Evolutionary conservation across 2,797 vertebrate species (phyloP).

Genomic region (Etheostoma nigrum): DNA sequence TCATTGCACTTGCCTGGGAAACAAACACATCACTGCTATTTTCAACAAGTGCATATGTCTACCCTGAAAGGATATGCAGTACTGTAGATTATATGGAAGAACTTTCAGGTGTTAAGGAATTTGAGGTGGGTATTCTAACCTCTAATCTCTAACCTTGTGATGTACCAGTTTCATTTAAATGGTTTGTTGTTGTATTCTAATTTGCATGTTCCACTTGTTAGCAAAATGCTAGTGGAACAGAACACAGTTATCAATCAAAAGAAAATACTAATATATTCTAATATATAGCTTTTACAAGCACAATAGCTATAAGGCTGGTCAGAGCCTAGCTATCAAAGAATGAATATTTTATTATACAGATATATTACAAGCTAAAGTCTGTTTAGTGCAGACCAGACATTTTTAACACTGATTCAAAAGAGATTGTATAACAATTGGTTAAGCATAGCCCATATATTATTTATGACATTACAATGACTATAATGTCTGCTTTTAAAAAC

Average conservation of each 20-base stretch:
- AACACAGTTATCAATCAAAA: background rate
- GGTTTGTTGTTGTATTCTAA: background rate
- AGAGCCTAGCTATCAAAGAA: background rate
- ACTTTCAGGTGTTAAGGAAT: slow-evolving; percentile 3
- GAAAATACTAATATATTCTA: background rate
- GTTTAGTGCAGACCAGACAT: too few relatives aligned
- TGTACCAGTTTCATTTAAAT: background rate
- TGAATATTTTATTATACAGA: too few relatives aligned
- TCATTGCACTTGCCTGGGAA: slow-evolving; percentile 70
- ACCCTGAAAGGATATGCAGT: background rate
- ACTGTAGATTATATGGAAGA: slow-evolving; percentile 6
- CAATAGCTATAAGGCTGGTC: background rate
- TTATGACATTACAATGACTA: too few relatives aligned
- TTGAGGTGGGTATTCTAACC: background rate
- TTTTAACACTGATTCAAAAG: too few relatives aligned
- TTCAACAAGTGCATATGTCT: slow-evolving; percentile 52
- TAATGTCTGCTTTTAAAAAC: too few relatives aligned
- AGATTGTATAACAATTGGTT: too few relatives aligned
- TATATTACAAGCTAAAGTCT: too few relatives aligned
- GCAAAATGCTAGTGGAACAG: background rate
- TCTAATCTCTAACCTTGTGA: background rate
- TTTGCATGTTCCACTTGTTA: background rate
- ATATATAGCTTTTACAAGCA: background rate
- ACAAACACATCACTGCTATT: slow-evolving; percentile 71
- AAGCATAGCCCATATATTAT: too few relatives aligned